A percentile compares a stretch with the other conserved stretches of the same genome.
phyloP scores from a whole-genome alignment of 2,888 invertebrate genomes.

The Epiblema foenella region DNA sequence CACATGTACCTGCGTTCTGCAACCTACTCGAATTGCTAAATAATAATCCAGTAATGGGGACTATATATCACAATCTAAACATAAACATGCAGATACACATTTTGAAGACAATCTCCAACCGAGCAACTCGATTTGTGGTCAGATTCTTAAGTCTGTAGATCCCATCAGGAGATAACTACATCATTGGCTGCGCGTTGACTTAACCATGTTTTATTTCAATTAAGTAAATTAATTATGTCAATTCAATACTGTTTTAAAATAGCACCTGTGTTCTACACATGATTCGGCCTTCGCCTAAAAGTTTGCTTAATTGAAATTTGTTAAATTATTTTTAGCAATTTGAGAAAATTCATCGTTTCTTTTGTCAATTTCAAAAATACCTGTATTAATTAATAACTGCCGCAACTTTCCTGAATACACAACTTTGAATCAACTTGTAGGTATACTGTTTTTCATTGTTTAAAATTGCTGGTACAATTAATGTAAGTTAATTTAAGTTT shows the following conservation, averaged over 20 bases:
- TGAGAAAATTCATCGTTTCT: background rate
- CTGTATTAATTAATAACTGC: background rate
- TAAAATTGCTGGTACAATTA: conserved; percentile 37
- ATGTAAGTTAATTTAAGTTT: conserved; percentile 33
- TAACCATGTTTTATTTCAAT: background rate
- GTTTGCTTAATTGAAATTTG: no score
- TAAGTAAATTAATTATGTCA: no score
- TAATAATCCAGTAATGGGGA: no score
- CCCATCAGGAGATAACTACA: no score
- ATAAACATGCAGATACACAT: background rate
- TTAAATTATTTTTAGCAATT: conserved; percentile 17
- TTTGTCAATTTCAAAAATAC: background rate
- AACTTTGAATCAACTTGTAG: conserved; percentile 8
- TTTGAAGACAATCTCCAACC: background rate
- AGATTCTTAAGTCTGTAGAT: background rate
- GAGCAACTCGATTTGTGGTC: background rate
- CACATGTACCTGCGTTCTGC: conserved; percentile 29
- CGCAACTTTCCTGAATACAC: background rate
- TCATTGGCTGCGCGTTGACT: no score
- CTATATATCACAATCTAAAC: no score
- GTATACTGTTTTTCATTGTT: background rate
- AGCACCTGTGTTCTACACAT: no score
- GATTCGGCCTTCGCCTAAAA: no score
- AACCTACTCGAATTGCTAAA: conserved; percentile 3
- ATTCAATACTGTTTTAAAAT: no score